phyloP scores from a whole-genome alignment of 2,888 invertebrate genomes.

The Cephonodes hylas region DNA sequence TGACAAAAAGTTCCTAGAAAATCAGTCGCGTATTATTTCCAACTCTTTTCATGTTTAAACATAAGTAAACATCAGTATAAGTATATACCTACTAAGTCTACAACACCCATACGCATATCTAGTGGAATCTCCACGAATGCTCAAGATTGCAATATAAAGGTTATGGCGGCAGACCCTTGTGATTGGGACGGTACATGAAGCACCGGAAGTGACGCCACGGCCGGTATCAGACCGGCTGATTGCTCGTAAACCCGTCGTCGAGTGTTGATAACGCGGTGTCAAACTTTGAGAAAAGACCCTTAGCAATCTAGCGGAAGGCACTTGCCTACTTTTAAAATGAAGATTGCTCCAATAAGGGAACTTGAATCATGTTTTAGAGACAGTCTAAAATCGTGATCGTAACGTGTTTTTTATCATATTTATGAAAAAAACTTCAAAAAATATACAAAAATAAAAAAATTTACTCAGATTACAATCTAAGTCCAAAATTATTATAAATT shows the following conservation, averaged over 20 bases:
- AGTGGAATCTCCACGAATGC: slow-evolving; percentile 10
- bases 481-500: too few relatives aligned
- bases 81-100: too few relatives aligned
- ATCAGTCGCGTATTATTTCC: too few relatives aligned
- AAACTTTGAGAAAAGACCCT: slow-evolving; percentile 35
- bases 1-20: too few relatives aligned
- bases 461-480: too few relatives aligned
- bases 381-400: background rate
- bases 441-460: too few relatives aligned
- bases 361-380: too few relatives aligned
- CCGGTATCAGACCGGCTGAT: slow-evolving; percentile 53
- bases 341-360: background rate
- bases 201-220: slow-evolving; percentile 55
- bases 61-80: too few relatives aligned
- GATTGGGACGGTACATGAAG: slow-evolving; percentile 44
- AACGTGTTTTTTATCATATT: too few relatives aligned
- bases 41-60: too few relatives aligned
- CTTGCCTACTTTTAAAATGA: background rate
- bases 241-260: slow-evolving; percentile 56
- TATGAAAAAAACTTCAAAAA: too few relatives aligned
- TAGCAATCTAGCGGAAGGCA: slow-evolving; percentile 22
- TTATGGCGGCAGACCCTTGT: slow-evolving; percentile 29
- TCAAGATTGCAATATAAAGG: slow-evolving; percentile 7
- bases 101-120: slow-evolving; percentile 14
- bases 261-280: slow-evolving; percentile 36